These are phyloP conservation scores for Nipponacmea schrenckii DNA, from an alignment of 2,888 invertebrate species.

Conservation along the genomic window DNA sequence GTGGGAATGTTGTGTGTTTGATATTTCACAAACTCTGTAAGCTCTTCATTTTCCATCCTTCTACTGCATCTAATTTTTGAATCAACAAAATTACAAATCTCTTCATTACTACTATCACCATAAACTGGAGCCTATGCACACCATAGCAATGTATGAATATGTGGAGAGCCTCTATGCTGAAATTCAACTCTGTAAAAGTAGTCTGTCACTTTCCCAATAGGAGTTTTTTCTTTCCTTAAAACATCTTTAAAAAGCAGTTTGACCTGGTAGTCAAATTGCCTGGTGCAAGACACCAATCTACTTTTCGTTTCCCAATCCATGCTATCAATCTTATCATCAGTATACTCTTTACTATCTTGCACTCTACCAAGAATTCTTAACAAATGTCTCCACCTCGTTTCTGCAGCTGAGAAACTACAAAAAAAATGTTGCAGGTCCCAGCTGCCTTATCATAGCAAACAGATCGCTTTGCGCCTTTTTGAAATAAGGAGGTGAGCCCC, in stretches of 20 bases:
- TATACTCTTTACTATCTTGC: too few species aligned
- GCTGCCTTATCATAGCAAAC: too few species aligned
- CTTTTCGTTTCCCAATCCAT: constrained; percentile 28
- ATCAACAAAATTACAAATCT: too few species aligned
- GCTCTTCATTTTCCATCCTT: not conserved
- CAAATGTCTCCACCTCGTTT: constrained; percentile 26
- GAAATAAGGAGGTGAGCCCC: too few species aligned
- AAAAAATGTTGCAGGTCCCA: too few species aligned
- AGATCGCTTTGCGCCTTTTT: too few species aligned
- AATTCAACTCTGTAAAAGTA: too few species aligned
- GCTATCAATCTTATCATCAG: constrained; percentile 13
- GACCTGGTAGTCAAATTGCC: constrained; percentile 41
- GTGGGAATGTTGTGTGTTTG: constrained; percentile 27
- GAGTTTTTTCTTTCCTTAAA: constrained; percentile 21
- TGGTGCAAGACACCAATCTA: constrained; percentile 41
- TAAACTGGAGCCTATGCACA: constrained; percentile 31
- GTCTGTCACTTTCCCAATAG: constrained; percentile 37
- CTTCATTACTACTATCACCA: not conserved
- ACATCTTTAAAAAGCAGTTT: constrained; percentile 27
- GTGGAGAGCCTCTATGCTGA: constrained; percentile 47
- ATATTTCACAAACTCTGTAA: too few species aligned
- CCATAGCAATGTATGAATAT: constrained; percentile 40
- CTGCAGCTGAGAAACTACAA: constrained; percentile 32
- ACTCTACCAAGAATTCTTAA: not conserved
- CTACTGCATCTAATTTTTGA: too few species aligned